Evolutionary conservation across 2,797 vertebrate species (phyloP).

Genomic region (Erethizon dorsatum): DNA sequence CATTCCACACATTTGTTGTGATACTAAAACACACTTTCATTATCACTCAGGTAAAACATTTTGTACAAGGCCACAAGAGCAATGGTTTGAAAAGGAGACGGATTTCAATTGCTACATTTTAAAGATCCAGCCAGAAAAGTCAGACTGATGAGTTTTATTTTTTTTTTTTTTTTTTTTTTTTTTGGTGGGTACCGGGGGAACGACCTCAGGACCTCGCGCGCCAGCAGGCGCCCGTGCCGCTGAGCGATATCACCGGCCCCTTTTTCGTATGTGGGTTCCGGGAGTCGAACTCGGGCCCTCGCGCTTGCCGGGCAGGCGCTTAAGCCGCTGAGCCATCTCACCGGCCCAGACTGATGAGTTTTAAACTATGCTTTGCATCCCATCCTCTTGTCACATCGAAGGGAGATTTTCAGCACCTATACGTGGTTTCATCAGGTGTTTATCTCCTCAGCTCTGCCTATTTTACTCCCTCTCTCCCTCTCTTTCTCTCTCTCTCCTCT

Average conservation of each 20-base stretch:
- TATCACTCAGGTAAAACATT: background rate
- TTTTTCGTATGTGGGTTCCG: no score
- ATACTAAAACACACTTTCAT: background rate
- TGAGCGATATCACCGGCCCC: no score
- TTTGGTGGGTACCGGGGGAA: no score
- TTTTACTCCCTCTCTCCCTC: background rate
- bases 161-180: no score
- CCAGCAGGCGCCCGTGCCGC: no score
- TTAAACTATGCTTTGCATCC: background rate
- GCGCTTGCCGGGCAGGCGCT: no score
- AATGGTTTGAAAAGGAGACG: background rate
- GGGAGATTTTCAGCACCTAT: background rate
- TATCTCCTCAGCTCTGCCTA: background rate
- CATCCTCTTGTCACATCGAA: background rate
- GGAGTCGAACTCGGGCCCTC: no score
- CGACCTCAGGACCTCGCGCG: no score
- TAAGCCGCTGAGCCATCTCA: no score
- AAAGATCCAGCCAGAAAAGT: background rate
- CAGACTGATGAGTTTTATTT: background rate
- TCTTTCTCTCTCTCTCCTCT: background rate
- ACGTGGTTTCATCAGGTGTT: background rate
- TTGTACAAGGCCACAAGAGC: background rate
- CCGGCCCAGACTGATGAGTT: background rate
- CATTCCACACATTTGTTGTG: background rate
- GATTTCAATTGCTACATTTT: background rate